phyloP scores from a whole-genome alignment of 1,140 invertebrate species.

The Heliconius eleuchia region DNA sequence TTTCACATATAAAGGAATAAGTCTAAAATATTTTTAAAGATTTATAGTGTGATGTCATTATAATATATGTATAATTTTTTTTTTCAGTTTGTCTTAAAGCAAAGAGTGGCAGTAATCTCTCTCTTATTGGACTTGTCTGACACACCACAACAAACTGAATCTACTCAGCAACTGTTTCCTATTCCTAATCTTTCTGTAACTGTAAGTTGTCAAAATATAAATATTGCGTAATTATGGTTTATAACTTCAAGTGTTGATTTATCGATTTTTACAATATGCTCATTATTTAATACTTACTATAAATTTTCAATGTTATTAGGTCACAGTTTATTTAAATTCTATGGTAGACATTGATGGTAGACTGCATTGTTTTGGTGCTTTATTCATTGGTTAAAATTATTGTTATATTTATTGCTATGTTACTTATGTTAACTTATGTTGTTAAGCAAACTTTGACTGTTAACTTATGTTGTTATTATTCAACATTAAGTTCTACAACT shows the following conservation, averaged over 20 bases:
- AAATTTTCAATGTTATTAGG: no score
- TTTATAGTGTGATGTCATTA: not conserved
- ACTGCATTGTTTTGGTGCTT: no score
- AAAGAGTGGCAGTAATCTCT: conserved; percentile 62
- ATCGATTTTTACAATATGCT: not conserved
- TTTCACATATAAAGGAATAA: no score
- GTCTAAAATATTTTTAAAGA: not conserved
- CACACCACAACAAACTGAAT: conserved; percentile 52
- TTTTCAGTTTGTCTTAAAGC: conserved; percentile 72
- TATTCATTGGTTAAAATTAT: no score
- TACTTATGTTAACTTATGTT: no score
- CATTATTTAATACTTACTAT: no score
- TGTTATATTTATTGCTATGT: no score
- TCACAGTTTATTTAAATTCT: no score
- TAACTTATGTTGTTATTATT: no score
- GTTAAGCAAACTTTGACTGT: no score
- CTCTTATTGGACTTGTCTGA: conserved; percentile 66
- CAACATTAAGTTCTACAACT: no score
- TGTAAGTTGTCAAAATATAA: conserved; percentile 47
- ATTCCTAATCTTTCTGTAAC: conserved; percentile 53
- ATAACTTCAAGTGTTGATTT: not conserved
- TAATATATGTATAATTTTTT: conserved; percentile 1
- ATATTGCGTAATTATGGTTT: not conserved
- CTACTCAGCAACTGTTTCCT: conserved; percentile 68
- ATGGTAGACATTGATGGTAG: no score